phyloP scores from a whole-genome alignment of 2,888 invertebrate species.

The Ochropleura leucogaster region DNA sequence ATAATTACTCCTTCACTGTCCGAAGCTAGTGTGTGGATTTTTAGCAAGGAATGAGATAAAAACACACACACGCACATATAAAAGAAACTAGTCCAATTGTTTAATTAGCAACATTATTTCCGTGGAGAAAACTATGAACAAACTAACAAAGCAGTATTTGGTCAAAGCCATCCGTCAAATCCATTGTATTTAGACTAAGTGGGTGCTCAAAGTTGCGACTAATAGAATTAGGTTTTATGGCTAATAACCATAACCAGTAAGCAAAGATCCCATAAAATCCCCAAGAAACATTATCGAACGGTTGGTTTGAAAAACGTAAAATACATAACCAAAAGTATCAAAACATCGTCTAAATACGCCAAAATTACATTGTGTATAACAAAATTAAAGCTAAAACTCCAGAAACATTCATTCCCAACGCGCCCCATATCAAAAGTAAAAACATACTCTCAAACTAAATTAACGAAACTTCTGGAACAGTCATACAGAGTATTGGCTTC shows the following conservation, averaged over 20 bases:
- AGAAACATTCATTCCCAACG: constrained; percentile 18
- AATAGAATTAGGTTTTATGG: too few species aligned
- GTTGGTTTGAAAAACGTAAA: background rate
- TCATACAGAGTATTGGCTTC: constrained; percentile 13
- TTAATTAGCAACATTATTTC: background rate
- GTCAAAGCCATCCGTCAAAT: background rate
- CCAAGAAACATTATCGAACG: background rate
- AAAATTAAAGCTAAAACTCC: background rate
- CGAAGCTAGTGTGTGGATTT: constrained; percentile 5
- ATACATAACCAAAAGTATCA: background rate
- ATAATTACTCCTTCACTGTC: constrained; percentile 29
- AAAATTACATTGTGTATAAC: background rate
- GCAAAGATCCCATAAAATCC: background rate
- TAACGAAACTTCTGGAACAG: constrained; percentile 32
- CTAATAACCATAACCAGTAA: background rate
- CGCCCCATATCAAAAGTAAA: constrained; percentile 18
- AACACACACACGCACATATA: background rate
- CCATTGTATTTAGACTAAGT: background rate
- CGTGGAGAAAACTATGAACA: background rate
- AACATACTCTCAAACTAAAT: constrained; percentile 24
- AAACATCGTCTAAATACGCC: background rate
- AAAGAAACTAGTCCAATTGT: background rate
- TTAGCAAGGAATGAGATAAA: constrained; percentile 12
- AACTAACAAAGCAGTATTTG: background rate
- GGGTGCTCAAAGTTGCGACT: background rate